Evolutionary conservation across 2,888 invertebrate genomes (phyloP).

Genomic region (Folsomia manolachei): DNA sequence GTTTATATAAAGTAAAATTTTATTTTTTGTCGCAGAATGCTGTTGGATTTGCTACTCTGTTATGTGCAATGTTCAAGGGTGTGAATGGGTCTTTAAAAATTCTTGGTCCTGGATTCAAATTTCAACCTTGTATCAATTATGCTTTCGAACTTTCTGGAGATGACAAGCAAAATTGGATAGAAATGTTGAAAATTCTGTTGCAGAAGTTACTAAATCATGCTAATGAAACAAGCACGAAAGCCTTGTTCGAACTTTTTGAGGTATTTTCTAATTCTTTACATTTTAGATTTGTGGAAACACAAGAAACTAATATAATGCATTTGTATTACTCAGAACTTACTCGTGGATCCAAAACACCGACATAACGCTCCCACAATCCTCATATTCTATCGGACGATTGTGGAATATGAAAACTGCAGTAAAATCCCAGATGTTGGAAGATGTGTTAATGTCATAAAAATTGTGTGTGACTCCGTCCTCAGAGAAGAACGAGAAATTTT

Average conservation of each 20-base stretch:
- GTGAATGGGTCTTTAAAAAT: constrained; percentile 60
- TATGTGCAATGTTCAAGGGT: constrained; percentile 85
- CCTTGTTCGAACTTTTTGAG: constrained; percentile 31
- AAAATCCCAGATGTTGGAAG: constrained; percentile 23
- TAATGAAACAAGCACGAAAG: constrained; percentile 19
- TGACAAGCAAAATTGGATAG: constrained; percentile 23
- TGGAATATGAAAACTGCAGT: constrained; percentile 26
- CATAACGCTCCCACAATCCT: constrained; percentile 7
- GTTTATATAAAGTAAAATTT: not conserved
- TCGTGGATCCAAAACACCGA: constrained; percentile 1
- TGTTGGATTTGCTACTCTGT: constrained; percentile 76
- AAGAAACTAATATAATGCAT: not conserved
- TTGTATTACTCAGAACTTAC: constrained; percentile 12
- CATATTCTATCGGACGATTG: constrained; percentile 17
- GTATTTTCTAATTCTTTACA: constrained; percentile 12
- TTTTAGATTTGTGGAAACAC: not conserved
- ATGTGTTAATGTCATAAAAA: constrained; percentile 24
- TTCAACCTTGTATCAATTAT: constrained; percentile 24
- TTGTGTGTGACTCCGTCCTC: not conserved
- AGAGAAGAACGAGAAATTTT: not conserved
- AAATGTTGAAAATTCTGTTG: constrained; percentile 26
- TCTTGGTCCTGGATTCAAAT: constrained; percentile 31
- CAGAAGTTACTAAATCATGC: constrained; percentile 30
- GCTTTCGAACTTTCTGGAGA: constrained; percentile 14
- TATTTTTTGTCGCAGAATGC: constrained; percentile 66